Percentiles rank a stretch among this genome's conserved stretches.
Evolutionary conservation across 2,888 invertebrate genomes (phyloP).

Genomic region (Leuctra nigra): DNA sequence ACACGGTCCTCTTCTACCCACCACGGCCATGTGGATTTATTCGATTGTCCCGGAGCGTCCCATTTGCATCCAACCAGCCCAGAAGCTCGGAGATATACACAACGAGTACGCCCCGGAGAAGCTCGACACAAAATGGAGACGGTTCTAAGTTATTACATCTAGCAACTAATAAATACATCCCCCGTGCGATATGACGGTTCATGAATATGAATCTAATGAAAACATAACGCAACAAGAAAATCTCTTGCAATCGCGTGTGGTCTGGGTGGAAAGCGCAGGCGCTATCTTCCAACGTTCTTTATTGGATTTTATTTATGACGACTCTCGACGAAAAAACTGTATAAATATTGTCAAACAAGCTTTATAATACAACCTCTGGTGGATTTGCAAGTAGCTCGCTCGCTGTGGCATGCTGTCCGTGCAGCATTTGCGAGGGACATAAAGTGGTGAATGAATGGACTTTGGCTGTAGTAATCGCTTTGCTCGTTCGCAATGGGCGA

Average conservation of each 20-base stretch:
- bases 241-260: slow-evolving; percentile 6
- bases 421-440: neutral
- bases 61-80: no score
- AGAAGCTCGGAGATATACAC: no score
- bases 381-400: neutral
- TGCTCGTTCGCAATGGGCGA: neutral
- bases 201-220: slow-evolving; percentile 21
- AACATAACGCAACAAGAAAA: neutral
- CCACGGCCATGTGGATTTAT: no score
- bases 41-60: no score
- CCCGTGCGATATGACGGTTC: neutral
- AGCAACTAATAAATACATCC: slow-evolving; percentile 19
- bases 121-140: slow-evolving; percentile 1
- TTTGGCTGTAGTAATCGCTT: slow-evolving; percentile 3
- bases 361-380: neutral
- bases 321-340: neutral
- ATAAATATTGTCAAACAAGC: slow-evolving; percentile 3
- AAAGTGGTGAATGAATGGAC: slow-evolving; percentile 3
- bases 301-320: slow-evolving; percentile 1
- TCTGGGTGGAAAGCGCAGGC: neutral
- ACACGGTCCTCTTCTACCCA: no score
- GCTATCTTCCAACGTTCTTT: neutral
- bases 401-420: no score
- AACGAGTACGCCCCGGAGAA: no score
- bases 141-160: slow-evolving; percentile 17